phyloP scores from a whole-genome alignment of 2,113 vertebrate genomes.

The Perca fluviatilis region DNA sequence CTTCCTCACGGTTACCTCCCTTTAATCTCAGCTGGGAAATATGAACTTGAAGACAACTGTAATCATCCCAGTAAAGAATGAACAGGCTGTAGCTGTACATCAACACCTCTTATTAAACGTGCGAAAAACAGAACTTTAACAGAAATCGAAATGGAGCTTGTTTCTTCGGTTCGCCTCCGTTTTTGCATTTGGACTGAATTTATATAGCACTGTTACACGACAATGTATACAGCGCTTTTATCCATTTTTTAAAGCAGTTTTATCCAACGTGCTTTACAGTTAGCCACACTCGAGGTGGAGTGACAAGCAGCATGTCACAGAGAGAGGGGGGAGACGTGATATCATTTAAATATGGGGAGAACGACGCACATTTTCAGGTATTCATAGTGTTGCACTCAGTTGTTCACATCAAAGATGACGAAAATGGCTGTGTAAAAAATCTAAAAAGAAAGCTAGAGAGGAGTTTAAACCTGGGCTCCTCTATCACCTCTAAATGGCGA shows the following conservation, averaged over 20 bases:
- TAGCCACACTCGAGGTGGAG: too few relatives aligned
- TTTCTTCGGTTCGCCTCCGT: background rate
- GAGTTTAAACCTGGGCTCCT: too few relatives aligned
- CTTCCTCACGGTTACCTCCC: background rate
- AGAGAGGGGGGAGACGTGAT: too few relatives aligned
- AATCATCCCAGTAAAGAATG: background rate
- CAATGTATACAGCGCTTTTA: background rate
- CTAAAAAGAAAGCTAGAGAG: too few relatives aligned
- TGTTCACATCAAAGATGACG: too few relatives aligned
- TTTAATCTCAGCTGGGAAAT: slow-evolving; percentile 15
- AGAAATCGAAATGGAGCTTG: background rate
- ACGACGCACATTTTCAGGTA: too few relatives aligned
- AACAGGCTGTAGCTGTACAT: background rate
- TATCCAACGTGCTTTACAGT: too few relatives aligned
- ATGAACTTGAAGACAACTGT: slow-evolving; percentile 18
- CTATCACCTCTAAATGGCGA: too few relatives aligned
- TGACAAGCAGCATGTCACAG: too few relatives aligned
- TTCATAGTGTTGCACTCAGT: too few relatives aligned
- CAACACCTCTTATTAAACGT: slow-evolving; percentile 7
- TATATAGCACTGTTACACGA: background rate
- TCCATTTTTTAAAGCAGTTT: background rate
- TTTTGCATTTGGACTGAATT: background rate
- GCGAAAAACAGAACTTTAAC: background rate
- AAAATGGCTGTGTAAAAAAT: too few relatives aligned
- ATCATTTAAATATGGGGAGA: too few relatives aligned